Evolutionary conservation across 2,888 invertebrate species (phyloP), one percentile per base, ranked within the genome.

Genomic region (Linyphia triangularis): DNA sequence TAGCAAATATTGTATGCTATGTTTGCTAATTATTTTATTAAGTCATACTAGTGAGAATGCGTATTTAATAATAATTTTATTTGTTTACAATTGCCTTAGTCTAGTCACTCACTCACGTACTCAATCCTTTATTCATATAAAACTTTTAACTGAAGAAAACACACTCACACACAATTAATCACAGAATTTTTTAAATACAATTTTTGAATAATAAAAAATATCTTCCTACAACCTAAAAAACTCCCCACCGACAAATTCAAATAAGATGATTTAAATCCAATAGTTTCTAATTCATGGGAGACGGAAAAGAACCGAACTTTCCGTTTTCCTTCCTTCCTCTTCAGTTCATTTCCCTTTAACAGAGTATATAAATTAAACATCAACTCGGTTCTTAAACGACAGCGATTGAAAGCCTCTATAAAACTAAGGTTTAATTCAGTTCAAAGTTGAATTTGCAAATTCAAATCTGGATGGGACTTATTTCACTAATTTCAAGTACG

Each of bases 191-290:
- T n/a, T n/a, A n/a, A n/a, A n/a, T n/a, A n/a, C n/a, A n/a, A n/a
- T n/a, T n/a, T n/a, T n/a, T n/a, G n/a, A n/a, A n/a, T n/a, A n/a
- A n/a, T n/a, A n/a, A n/a, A n/a, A n/a, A n/a, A n/a, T n/a, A n/a
- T n/a, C n/a, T n/a, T n/a, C n/a, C n/a, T n/a, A n/a, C n/a, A 37
- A 10, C 6, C 37, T 3, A 69, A 43, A 22, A 26, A 26, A 43
- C 24, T 57, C 33, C 77, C 77, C 37, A 37, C 37, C 37, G 75
- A 22, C 22, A 75, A 84, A 84, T 77, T 84, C 69, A 75, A 84
- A 84, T 84, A 33, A 67, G 67, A 75, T 75, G 75, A 75, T 63
- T 67, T 57, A 75, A 84, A 84, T 84, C 67, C 75, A 84, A 84
- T 75, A 84, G 67, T 63, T 67, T 65, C 67, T 75, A 84, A 84